These are phyloP conservation scores for Callosobruchus maculatus DNA, from an alignment of 2,888 invertebrate genomes.

Conservation along the genomic window DNA sequence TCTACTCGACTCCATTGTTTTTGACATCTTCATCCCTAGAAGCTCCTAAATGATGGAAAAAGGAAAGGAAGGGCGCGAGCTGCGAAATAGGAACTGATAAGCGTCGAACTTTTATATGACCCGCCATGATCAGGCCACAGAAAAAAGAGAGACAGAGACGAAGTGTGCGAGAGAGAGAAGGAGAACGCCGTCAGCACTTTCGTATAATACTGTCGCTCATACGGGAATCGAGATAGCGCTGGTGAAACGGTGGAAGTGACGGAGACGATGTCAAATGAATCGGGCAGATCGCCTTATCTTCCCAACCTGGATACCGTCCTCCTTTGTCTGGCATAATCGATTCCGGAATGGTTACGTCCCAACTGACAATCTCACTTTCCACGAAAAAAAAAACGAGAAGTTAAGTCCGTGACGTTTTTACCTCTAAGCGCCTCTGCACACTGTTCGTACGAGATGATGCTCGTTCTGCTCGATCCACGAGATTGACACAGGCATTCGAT, in stretches of 20 bases:
- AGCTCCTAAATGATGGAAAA: neutral
- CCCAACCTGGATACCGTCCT: neutral
- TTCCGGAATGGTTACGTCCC: neutral
- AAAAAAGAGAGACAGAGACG: too few relatives aligned
- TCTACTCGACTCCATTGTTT: neutral
- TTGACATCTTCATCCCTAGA: neutral
- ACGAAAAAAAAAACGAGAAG: neutral
- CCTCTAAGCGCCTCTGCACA: too few relatives aligned
- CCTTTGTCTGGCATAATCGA: neutral
- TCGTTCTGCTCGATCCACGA: too few relatives aligned
- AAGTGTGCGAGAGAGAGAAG: neutral
- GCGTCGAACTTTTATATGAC: neutral
- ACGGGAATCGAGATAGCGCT: neutral
- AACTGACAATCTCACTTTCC: neutral
- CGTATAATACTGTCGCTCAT: neutral
- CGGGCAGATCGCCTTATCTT: neutral
- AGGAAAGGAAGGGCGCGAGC: neutral
- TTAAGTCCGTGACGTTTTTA: neutral
- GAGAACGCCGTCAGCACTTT: neutral
- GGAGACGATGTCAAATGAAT: neutral
- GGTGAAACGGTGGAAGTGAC: neutral
- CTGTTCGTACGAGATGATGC: too few relatives aligned
- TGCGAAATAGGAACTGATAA: neutral
- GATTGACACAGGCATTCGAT: too few relatives aligned
- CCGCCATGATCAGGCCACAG: neutral